phyloP scores from a whole-genome alignment of 2,113 vertebrate species.

The Nerophis ophidion region DNA sequence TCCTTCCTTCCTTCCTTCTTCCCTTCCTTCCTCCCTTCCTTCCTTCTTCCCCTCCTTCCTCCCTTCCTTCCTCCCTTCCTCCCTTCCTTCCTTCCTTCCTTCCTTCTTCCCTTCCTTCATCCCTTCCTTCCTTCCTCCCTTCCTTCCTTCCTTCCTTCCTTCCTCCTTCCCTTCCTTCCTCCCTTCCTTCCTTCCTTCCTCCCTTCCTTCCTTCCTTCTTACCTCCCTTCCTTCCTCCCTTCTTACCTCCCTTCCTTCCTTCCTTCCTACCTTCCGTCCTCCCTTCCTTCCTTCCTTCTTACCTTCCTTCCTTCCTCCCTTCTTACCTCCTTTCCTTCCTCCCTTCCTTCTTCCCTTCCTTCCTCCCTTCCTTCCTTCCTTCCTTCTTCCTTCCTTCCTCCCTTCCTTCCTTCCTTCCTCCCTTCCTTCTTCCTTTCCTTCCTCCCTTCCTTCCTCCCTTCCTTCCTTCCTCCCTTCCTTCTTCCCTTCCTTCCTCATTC shows the following conservation, averaged over 20 bases:
- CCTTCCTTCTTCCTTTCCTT: too few relatives aligned
- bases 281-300: slow-evolving; percentile 18
- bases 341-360: slow-evolving; percentile 18
- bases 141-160: slow-evolving; percentile 20
- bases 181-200: slow-evolving; percentile 18
- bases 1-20: slow-evolving; percentile 18
- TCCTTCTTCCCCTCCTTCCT: slow-evolving; percentile 6
- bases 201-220: slow-evolving; percentile 11
- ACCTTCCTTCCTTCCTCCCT: slow-evolving; percentile 19
- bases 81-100: slow-evolving; percentile 24
- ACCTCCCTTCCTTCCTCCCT: slow-evolving; percentile 20
- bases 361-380: slow-evolving; percentile 14
- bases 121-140: slow-evolving; percentile 1
- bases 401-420: too few relatives aligned
- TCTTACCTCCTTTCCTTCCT: too few relatives aligned
- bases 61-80: slow-evolving; percentile 22
- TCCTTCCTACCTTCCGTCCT: slow-evolving; percentile 34
- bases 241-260: too few relatives aligned
- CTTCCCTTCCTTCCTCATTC: slow-evolving; percentile 19
- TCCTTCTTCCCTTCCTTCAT: slow-evolving; percentile 22
- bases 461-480: slow-evolving; percentile 20
- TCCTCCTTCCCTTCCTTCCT: slow-evolving; percentile 22
- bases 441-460: slow-evolving; percentile 18
- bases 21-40: slow-evolving; percentile 15
- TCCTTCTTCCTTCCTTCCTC: slow-evolving; percentile 19